These are phyloP conservation scores for Tor tambroides DNA, from an alignment of 2,113 vertebrate species.

Conservation along the genomic window DNA sequence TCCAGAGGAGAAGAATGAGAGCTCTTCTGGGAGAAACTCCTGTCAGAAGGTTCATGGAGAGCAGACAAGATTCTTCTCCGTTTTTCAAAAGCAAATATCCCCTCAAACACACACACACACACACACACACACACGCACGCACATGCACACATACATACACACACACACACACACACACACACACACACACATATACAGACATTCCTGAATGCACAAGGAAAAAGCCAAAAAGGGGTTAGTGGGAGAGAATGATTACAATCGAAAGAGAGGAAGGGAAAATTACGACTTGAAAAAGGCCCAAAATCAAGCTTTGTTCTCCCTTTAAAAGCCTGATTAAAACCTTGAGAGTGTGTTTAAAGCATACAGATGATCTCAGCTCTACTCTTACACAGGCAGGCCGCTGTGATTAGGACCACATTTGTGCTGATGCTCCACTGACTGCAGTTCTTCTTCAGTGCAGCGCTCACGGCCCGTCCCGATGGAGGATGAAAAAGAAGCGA, in stretches of 20 bases:
- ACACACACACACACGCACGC: too few relatives aligned
- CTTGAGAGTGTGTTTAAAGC: conserved; percentile 30
- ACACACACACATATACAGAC: background rate
- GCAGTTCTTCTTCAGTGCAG: too few relatives aligned
- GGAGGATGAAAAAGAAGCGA: background rate
- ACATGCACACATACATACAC: too few relatives aligned
- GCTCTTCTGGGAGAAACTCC: too few relatives aligned
- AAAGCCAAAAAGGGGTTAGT: background rate
- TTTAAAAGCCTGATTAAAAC: conserved; percentile 69
- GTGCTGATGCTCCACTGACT: conserved; percentile 31
- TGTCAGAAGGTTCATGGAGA: too few relatives aligned
- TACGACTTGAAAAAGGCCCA: background rate
- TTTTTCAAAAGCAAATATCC: too few relatives aligned
- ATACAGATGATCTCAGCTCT: conserved; percentile 39
- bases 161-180: background rate
- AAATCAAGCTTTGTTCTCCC: conserved; percentile 56
- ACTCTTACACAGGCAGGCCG: conserved; percentile 16
- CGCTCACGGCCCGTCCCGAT: background rate
- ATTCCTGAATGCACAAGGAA: background rate
- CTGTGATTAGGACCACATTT: conserved; percentile 49
- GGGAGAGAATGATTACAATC: conserved; percentile 11
- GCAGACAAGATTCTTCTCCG: too few relatives aligned
- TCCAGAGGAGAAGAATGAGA: too few relatives aligned
- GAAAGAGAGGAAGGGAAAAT: conserved; percentile 34
- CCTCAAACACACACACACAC: too few relatives aligned